phyloP scores from a whole-genome alignment of 2,888 invertebrate genomes.

The Horisme vitalbata region DNA sequence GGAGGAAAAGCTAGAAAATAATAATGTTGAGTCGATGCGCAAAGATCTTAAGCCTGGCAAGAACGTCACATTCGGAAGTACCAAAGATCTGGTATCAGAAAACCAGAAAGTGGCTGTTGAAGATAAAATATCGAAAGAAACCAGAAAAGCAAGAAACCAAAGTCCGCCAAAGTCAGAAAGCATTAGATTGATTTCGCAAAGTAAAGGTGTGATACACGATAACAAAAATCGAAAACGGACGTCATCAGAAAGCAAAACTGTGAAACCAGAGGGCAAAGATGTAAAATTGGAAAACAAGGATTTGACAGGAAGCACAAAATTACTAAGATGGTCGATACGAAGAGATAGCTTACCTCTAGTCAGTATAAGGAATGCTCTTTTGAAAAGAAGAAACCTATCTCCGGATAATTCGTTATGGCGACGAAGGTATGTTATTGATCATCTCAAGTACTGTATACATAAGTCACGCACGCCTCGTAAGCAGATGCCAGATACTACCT shows the following conservation, averaged over 20 bases:
- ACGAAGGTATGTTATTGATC: slow-evolving; percentile 58
- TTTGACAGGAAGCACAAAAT: slow-evolving; percentile 31
- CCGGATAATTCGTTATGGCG: slow-evolving; percentile 56
- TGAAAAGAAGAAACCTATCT: slow-evolving; percentile 57
- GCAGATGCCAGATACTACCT: no score
- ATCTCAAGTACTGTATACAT: no score
- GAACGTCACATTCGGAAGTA: background rate
- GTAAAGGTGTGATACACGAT: no score
- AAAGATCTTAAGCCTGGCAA: background rate
- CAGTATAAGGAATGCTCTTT: slow-evolving; percentile 58
- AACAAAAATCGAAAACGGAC: no score
- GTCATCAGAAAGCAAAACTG: no score
- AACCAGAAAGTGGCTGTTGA: background rate
- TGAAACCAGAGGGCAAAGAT: slow-evolving; percentile 1
- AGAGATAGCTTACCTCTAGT: slow-evolving; percentile 69
- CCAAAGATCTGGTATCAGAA: background rate
- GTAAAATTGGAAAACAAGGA: slow-evolving; percentile 35
- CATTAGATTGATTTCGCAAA: no score
- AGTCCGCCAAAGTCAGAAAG: no score
- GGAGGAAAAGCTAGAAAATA: background rate
- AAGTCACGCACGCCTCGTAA: no score
- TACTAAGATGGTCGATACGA: slow-evolving; percentile 56
- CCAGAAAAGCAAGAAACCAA: no score
- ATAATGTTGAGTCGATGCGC: background rate
- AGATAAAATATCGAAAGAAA: no score